phyloP scores from a whole-genome alignment of 2,113 vertebrate species.

The Hypocryptadius cinnamomeus region DNA sequence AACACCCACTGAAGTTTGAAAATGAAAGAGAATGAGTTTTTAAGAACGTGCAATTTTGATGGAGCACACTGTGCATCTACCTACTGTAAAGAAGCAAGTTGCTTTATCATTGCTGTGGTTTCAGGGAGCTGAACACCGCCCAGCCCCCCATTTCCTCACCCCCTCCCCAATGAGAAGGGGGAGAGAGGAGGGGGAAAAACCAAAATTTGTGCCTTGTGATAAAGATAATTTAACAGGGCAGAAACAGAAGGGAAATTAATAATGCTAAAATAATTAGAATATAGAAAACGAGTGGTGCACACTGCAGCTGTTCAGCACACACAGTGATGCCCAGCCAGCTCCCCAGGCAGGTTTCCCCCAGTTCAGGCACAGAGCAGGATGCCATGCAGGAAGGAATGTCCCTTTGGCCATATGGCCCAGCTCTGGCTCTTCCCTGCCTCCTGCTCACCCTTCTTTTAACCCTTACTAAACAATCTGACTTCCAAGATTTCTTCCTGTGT shows the following conservation, averaged over 20 bases:
- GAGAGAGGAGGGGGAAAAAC: not conserved
- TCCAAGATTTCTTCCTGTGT: fast-evolving
- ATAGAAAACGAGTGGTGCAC: not conserved
- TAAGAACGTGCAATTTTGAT: not conserved
- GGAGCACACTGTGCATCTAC: not conserved
- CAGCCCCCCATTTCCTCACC: not conserved
- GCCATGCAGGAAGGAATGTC: fast-evolving
- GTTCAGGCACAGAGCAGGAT: not conserved
- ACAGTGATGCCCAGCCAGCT: not conserved
- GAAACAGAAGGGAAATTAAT: not conserved
- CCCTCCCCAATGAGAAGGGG: fast-evolving
- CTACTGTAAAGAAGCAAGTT: not conserved
- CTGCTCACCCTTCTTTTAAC: not conserved
- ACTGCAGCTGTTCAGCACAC: fast-evolving
- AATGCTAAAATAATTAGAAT: not conserved
- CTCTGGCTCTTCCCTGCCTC: not conserved
- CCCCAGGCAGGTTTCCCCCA: too few relatives aligned
- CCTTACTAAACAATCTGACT: too few relatives aligned
- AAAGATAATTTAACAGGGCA: not conserved
- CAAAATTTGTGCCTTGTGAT: not conserved
- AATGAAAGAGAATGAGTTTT: not conserved
- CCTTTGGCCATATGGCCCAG: not conserved
- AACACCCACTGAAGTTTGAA: not conserved
- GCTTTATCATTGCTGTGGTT: not conserved
- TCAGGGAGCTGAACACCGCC: not conserved